Evolutionary conservation across 2,797 vertebrate genomes (phyloP).

Genomic region (Phalanger gymnotis): DNA sequence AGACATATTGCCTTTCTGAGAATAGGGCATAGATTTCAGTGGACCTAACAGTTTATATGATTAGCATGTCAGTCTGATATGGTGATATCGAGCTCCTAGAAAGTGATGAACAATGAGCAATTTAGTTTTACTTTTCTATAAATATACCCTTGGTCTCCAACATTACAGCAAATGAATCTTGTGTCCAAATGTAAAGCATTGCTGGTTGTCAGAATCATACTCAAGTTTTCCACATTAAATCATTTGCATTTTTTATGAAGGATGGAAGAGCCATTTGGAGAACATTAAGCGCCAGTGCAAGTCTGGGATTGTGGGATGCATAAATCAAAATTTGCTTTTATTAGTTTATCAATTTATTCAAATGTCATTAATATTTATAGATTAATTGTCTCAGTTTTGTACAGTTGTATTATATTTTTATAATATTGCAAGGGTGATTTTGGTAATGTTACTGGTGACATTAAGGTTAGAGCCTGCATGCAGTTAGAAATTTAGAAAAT

Average conservation of each 20-base stretch:
- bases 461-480: not conserved
- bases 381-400: not conserved
- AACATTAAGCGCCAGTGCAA: not conserved
- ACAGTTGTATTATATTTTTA: not conserved
- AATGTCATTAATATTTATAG: not conserved
- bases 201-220: not conserved
- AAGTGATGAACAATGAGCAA: not conserved
- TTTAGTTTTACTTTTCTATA: not conserved
- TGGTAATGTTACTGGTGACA: not conserved
- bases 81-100: not conserved
- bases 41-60: not conserved
- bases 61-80: not conserved
- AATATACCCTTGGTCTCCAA: not conserved
- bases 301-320: not conserved
- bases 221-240: not conserved
- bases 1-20: not conserved
- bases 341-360: not conserved
- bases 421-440: not conserved
- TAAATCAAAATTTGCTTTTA: not conserved
- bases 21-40: not conserved
- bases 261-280: not conserved
- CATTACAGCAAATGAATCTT: not conserved
- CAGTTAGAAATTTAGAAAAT: not conserved
- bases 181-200: not conserved
- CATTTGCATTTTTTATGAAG: not conserved